These are phyloP conservation scores for Oreohelix idahoensis DNA, from an alignment of 1,140 invertebrate species.

Conservation along the genomic window DNA sequence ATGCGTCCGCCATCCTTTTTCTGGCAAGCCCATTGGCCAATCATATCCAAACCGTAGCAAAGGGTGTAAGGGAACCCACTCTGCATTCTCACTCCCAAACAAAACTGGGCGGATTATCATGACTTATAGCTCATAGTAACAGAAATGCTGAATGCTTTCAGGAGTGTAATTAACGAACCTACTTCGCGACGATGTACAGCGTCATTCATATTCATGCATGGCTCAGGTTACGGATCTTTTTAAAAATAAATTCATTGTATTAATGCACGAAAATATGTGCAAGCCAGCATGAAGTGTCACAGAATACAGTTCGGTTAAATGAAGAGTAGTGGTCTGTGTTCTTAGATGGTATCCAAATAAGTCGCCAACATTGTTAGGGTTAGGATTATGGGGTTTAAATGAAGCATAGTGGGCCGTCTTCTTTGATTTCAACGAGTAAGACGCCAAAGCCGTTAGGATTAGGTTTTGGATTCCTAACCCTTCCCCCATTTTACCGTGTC, in stretches of 20 bases:
- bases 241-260: background rate
- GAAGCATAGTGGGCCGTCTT: no score
- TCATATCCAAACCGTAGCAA: slow-evolving; percentile 26
- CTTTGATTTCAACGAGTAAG: no score
- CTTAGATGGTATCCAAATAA: no score
- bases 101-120: background rate
- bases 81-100: background rate
- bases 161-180: slow-evolving; percentile 7
- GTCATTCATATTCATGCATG: slow-evolving; percentile 26
- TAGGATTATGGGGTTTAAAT: no score
- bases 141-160: background rate
- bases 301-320: no score
- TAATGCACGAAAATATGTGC: no score
- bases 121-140: background rate
- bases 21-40: slow-evolving; percentile 36
- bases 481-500: no score
- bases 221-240: slow-evolving; percentile 1
- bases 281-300: no score
- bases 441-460: no score
- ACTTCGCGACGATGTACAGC: background rate
- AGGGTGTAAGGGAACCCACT: slow-evolving; percentile 3
- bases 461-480: no score
- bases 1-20: slow-evolving; percentile 39
- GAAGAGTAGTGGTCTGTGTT: no score
- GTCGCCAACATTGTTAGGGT: no score